Conservation (phyloP, 2,113 vertebrate species). For the Paradisaea rubra region DNA sequence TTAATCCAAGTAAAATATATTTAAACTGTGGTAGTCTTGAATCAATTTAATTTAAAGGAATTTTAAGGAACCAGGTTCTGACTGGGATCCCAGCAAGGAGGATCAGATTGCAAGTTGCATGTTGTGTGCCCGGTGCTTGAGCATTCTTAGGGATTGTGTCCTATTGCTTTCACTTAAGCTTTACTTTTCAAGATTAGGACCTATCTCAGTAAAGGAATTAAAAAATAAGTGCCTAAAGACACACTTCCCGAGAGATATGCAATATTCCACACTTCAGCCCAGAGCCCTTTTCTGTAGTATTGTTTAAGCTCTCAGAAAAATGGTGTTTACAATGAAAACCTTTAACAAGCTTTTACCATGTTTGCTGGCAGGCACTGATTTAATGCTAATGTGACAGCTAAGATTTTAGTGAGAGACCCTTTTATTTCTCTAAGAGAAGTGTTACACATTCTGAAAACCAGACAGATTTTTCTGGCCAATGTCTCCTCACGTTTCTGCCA, state of each 20-base stretch:
- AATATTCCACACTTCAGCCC: background rate
- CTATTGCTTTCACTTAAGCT: background rate
- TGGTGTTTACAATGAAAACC: constrained; percentile 11
- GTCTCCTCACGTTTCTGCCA: constrained; percentile 2
- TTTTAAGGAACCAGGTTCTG: background rate
- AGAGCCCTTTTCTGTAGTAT: background rate
- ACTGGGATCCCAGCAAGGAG: background rate
- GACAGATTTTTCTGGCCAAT: constrained; percentile 37
- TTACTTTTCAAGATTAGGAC: background rate
- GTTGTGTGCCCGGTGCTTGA: background rate
- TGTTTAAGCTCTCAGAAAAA: constrained; percentile 12
- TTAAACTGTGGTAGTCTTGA: background rate
- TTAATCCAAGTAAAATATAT: background rate
- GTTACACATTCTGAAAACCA: background rate
- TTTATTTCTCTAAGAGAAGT: constrained; percentile 41
- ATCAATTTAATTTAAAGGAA: background rate
- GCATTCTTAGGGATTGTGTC: background rate
- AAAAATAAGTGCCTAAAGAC: constrained; percentile 24
- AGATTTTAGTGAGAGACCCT: constrained; percentile 25
- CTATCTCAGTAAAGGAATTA: background rate
- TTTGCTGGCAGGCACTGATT: background rate
- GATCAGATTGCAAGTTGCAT: background rate
- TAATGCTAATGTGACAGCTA: constrained; percentile 18
- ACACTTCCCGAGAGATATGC: background rate
- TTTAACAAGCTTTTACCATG: background rate